Conservation (phyloP, 2,113 vertebrate species). For the Progne subis region DNA sequence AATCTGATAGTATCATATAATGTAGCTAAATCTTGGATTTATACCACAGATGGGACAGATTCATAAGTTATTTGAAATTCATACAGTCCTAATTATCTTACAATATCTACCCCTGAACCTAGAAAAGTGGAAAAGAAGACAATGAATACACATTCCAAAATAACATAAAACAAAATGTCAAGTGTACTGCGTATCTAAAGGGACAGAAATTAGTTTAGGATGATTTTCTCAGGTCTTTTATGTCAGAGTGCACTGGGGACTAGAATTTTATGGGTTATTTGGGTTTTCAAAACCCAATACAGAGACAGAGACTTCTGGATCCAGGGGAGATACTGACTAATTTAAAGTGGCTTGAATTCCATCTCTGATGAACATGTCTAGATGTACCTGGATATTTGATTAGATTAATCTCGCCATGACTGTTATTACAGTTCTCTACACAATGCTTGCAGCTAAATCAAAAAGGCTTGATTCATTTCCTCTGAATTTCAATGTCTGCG, state of each 20-base stretch:
- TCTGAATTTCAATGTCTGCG: not conserved
- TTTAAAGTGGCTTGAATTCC: not conserved
- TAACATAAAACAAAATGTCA: not conserved
- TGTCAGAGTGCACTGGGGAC: not conserved
- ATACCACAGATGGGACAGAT: not conserved
- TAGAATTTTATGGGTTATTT: not conserved
- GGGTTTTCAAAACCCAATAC: not conserved
- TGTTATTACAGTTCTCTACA: not conserved
- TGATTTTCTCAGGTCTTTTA: not conserved
- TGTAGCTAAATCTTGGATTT: not conserved
- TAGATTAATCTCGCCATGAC: not conserved
- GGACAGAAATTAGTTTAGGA: conserved; percentile 2
- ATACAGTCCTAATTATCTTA: not conserved
- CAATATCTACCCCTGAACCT: not conserved
- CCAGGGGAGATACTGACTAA: not conserved
- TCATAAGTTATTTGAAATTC: not conserved
- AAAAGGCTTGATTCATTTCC: not conserved
- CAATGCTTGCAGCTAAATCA: not conserved
- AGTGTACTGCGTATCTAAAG: not conserved
- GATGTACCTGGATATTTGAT: not conserved
- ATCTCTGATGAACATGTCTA: not conserved
- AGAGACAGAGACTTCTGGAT: not conserved
- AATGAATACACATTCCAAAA: not conserved
- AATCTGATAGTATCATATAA: not conserved
- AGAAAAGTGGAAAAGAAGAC: conserved; percentile 7